Evolutionary conservation across 2,797 vertebrate species (phyloP), one percentile per base, ranked within the genome.

Genomic region (Propithecus perrieri): DNA sequence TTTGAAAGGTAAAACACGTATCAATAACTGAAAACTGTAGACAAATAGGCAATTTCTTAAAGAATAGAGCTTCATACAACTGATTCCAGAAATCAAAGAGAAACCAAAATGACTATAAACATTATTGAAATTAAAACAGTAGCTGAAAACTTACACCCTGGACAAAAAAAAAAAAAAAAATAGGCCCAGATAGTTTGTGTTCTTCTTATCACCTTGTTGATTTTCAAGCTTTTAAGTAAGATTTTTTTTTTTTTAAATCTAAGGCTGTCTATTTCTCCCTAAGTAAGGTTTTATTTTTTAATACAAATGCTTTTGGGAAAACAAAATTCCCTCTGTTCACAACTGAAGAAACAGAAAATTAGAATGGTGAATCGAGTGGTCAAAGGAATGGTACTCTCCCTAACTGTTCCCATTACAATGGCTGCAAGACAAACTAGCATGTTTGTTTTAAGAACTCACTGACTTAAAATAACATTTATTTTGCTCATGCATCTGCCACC

Each of bases 201-300:
- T 50, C n/a, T 26, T 48, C 48, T 28, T 63, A 72, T 28, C 17
- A 75, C 53, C 43, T 22, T 85, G 13, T 67, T 59, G 33, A 50
- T 63, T 89, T 93, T 91, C 48, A 81, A 93, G 53, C 3, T 81
- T 92, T 86, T 85, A 80, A 89, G 28, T 1, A 88, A 76, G 38
- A 76, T 69, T 81, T 46, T 59, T 38, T 50, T 38, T 50, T 30
- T 50, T 30, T 46, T 89, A 94, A 97, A 85, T 0, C 81, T 79
- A 84, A 75, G n/a, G 14, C 2, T 46, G 20, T 53, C 28, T 71
- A 67, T 80, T 69, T 48, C 33, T 67, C 30, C 18, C 9, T 46
- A 63, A 57, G 26, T 59, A 35, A 57, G 50, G 10, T 84, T 79
- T 63, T 33, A 46, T 53, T 86, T 85, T 94, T 74, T 22, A 74